Base-by-base conservation (phyloP, 2,888 invertebrate species). In the Auanema sp. region DNA sequence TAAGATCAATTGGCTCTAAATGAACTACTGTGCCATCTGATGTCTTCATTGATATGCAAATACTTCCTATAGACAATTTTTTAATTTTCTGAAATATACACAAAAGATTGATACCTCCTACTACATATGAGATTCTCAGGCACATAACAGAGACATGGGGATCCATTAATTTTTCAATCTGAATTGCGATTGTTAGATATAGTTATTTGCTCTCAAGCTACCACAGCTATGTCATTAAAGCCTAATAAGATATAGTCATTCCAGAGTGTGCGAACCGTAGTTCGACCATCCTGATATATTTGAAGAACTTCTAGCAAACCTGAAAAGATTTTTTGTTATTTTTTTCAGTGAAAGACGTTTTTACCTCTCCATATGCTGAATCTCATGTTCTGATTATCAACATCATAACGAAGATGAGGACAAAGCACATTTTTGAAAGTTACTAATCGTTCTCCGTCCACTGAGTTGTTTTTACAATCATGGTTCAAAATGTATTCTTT, bases 391-490 rank as follows among this genome's bases (percentile, higher is more conserved):
- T 66, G 71, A 33, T 72, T 71, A 10, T 65, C 58, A 33, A 55
- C 69, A 16, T 78, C 79, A 59, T 78, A 83, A n/a, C 72, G 66
- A 12, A 83, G 58, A 72, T 83, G 83, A 0, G 83, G 78, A 52
- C 83, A 83, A 8, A 83, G 64, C 54, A 79, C 74, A 60, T 83
- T 83, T 60, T 83, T 83, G 70, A 82, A 83, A n/a, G 74, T 74
- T 14, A 82, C 68, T 42, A 65, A 42, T 43, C 53, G 55, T 12
- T 55, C 60, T 24, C 50, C 54, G 21, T 50, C 55, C 47, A 33
- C 33, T 33, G 3, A 33, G 33, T 12, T 14, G 14, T 51, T 12
- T 12, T 14, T 18, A 12, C 18, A 18, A 16, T 18, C 12, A 12
- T 18, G 51, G 14, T 51, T 51, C 51, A 18, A 14, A n/a, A n/a